These are phyloP conservation scores for Lamprotornis superbus DNA, from an alignment of 2,113 vertebrate genomes.

Conservation along the genomic window DNA sequence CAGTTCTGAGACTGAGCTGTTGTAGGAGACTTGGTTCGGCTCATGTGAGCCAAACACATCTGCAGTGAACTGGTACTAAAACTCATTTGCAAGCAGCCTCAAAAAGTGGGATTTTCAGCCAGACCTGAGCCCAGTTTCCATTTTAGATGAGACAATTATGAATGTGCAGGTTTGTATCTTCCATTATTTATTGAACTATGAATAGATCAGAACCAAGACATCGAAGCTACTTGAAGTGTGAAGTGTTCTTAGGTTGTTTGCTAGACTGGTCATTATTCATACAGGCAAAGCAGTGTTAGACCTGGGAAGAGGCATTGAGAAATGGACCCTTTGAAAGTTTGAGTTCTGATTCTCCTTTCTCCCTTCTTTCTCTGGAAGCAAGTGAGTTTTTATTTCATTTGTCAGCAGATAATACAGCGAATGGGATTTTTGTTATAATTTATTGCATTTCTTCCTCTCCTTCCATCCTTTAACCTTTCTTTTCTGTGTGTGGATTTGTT, in stretches of 20 bases:
- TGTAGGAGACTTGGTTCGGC: neutral
- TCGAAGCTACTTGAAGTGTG: neutral
- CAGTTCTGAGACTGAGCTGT: neutral
- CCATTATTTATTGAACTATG: neutral
- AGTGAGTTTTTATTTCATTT: neutral
- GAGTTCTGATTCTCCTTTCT: neutral
- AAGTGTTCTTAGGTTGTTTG: neutral
- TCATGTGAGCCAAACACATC: neutral
- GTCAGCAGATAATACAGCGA: fast-evolving
- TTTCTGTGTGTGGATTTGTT: neutral
- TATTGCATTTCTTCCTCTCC: neutral
- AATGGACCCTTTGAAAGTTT: neutral
- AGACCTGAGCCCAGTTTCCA: neutral
- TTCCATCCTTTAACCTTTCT: neutral
- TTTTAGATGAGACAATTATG: neutral
- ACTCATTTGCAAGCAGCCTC: neutral
- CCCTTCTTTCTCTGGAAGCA: neutral
- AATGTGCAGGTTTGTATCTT: neutral
- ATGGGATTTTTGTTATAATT: neutral
- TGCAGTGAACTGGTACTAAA: neutral
- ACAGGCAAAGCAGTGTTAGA: neutral
- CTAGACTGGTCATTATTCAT: neutral
- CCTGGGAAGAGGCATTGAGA: neutral
- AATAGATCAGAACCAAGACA: neutral
- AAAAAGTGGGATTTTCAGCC: neutral